phyloP scores from a whole-genome alignment of 1,140 invertebrate genomes.

The Phocides pigmalion region DNA sequence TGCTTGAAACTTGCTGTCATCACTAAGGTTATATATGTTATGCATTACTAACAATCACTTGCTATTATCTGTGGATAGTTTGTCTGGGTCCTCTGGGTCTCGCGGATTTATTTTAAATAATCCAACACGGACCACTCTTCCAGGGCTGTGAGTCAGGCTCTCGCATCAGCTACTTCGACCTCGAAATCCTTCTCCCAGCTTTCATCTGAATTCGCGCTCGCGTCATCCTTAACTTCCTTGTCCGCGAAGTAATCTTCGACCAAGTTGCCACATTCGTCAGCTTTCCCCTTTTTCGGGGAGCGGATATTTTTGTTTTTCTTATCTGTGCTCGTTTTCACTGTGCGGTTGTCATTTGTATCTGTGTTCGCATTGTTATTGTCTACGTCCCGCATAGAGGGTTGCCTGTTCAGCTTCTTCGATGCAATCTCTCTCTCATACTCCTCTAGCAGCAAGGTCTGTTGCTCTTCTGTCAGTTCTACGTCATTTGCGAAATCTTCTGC shows the following conservation, averaged over 20 bases:
- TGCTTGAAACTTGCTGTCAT: constrained; percentile 3
- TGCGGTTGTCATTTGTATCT: constrained; percentile 41
- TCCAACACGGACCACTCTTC: constrained; percentile 7
- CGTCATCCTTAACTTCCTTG: constrained; percentile 75
- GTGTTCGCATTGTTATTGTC: constrained; percentile 59
- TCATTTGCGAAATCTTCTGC: constrained; percentile 85
- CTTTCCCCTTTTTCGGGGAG: constrained; percentile 63
- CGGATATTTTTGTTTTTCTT: constrained; percentile 57
- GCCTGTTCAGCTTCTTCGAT: constrained; percentile 61
- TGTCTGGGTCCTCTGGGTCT: constrained; percentile 6
- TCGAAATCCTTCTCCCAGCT: constrained; percentile 77
- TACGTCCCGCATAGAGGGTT: constrained; percentile 48
- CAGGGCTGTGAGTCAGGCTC: constrained; percentile 56
- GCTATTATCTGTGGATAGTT: constrained; percentile 7
- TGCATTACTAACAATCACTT: no score
- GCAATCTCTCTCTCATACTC: constrained; percentile 84
- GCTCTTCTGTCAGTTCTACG: constrained; percentile 85
- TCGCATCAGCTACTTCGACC: constrained; percentile 30
- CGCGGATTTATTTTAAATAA: constrained; percentile 33
- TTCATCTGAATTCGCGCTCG: constrained; percentile 81
- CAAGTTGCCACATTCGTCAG: constrained; percentile 72
- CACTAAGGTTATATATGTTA: neutral
- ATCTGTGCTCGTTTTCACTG: constrained; percentile 47
- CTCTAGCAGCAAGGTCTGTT: constrained; percentile 84
- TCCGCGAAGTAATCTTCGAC: constrained; percentile 82